Conservation (phyloP, 2,888 invertebrate species). For the Caenorhabditis macrosperma region DNA sequence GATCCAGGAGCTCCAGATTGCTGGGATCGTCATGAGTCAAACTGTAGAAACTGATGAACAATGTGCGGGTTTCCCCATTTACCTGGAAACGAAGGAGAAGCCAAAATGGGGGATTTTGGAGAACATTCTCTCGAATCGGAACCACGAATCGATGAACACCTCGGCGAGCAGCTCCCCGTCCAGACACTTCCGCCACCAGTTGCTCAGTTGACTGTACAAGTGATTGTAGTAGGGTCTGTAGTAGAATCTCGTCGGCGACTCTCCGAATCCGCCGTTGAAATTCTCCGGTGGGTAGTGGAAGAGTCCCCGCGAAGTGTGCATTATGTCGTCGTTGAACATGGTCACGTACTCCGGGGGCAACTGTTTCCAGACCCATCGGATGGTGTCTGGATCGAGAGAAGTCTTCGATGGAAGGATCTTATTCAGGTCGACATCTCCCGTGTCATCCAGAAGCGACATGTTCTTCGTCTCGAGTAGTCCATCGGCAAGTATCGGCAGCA, state of each 20-base stretch:
- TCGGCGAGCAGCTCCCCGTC: conserved; percentile 62
- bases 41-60: conserved; percentile 35
- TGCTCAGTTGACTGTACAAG: conserved; percentile 59
- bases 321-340: conserved; percentile 68
- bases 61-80: too few relatives aligned
- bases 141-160: conserved; percentile 62
- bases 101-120: conserved; percentile 49
- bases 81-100: conserved; percentile 63
- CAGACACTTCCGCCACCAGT: conserved; percentile 65
- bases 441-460: conserved; percentile 22
- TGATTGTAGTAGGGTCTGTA: conserved; percentile 66
- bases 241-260: conserved; percentile 60
- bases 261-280: conserved; percentile 57
- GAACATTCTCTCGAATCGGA: conserved; percentile 44
- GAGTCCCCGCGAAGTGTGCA: conserved; percentile 64
- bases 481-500: conserved; percentile 62
- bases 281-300: conserved; percentile 66
- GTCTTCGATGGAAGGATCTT: conserved; percentile 61
- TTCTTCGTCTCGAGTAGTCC: conserved; percentile 39
- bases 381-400: conserved; percentile 48
- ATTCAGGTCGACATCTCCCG: conserved; percentile 52
- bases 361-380: conserved; percentile 62
- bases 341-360: conserved; percentile 59
- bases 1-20: conserved; percentile 55
- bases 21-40: conserved; percentile 66